These are phyloP conservation scores for Parazoanthus darwini DNA, from an alignment of 92 coral and sea anemone species.

Conservation along the genomic window DNA sequence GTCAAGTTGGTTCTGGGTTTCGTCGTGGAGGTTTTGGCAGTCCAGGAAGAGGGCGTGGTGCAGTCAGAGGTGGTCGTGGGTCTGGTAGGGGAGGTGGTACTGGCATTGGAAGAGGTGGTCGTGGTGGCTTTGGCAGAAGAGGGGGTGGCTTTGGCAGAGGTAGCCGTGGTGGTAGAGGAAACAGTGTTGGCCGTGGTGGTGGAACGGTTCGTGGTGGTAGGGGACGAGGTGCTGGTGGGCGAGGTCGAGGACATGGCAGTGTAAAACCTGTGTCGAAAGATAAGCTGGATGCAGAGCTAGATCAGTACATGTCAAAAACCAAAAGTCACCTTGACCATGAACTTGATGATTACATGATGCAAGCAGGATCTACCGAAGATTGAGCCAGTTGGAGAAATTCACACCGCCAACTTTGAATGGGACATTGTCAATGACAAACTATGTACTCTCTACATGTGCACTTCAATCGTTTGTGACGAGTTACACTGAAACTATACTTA, in stretches of 20 bases:
- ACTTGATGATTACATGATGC: slow-evolving; percentile 91
- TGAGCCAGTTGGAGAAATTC: not conserved
- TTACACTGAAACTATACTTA: not conserved
- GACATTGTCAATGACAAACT: not conserved
- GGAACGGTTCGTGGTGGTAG: slow-evolving; percentile 60
- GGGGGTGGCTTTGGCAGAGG: slow-evolving; percentile 52
- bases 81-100: slow-evolving; percentile 47
- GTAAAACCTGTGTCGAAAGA: slow-evolving; percentile 72
- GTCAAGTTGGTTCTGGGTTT: slow-evolving; percentile 33
- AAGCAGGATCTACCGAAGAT: slow-evolving; percentile 58
- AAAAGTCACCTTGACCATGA: slow-evolving; percentile 93
- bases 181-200: slow-evolving; percentile 55
- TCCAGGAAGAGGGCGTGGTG: slow-evolving; percentile 46
- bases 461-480: not conserved
- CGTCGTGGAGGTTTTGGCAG: slow-evolving; percentile 33
- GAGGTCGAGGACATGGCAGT: slow-evolving; percentile 51
- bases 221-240: slow-evolving; percentile 63
- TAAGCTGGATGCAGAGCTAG: slow-evolving; percentile 87
- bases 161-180: slow-evolving; percentile 57
- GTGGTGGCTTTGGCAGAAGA: slow-evolving; percentile 54
- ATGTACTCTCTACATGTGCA: not conserved
- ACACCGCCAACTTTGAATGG: not conserved
- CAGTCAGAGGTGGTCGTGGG: slow-evolving; percentile 52
- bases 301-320: slow-evolving; percentile 93
- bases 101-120: slow-evolving; percentile 45